Conservation (phyloP, 2,797 vertebrate species). For the Pseudochaenichthys georgianus region DNA sequence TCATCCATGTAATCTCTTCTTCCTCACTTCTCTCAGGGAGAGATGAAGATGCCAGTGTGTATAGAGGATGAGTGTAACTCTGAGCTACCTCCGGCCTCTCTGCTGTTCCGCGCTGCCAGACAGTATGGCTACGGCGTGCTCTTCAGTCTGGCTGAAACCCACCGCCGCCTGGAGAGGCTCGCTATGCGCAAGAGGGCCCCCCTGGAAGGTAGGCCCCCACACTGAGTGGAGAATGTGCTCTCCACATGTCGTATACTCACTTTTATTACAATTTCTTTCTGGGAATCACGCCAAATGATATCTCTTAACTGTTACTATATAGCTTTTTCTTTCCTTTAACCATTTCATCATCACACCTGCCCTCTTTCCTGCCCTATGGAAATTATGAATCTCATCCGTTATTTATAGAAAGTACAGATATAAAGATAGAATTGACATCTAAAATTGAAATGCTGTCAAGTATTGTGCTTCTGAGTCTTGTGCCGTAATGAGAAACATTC, state of each 20-base stretch:
- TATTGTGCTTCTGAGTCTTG: too few species aligned
- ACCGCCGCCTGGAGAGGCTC: conserved; percentile 90
- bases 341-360: too few species aligned
- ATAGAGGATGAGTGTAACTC: conserved; percentile 94
- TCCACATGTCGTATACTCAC: background rate
- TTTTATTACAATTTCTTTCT: background rate
- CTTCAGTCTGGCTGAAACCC: conserved; percentile 94
- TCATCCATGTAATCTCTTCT: background rate
- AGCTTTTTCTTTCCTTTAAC: background rate
- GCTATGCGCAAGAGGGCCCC: conserved; percentile 89
- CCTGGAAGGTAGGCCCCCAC: conserved; percentile 82
- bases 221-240: background rate
- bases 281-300: background rate
- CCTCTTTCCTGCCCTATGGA: too few species aligned
- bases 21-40: conserved; percentile 83
- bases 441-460: too few species aligned
- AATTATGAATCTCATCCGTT: too few species aligned
- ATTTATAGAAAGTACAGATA: too few species aligned
- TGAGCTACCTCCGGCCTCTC: conserved; percentile 90
- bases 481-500: too few species aligned
- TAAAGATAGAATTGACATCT: too few species aligned
- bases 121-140: conserved; percentile 94
- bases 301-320: background rate
- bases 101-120: conserved; percentile 91
- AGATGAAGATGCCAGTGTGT: conserved; percentile 95